phyloP scores from a whole-genome alignment of 2,113 vertebrate genomes.

The Cyphotilapia sp. region DNA sequence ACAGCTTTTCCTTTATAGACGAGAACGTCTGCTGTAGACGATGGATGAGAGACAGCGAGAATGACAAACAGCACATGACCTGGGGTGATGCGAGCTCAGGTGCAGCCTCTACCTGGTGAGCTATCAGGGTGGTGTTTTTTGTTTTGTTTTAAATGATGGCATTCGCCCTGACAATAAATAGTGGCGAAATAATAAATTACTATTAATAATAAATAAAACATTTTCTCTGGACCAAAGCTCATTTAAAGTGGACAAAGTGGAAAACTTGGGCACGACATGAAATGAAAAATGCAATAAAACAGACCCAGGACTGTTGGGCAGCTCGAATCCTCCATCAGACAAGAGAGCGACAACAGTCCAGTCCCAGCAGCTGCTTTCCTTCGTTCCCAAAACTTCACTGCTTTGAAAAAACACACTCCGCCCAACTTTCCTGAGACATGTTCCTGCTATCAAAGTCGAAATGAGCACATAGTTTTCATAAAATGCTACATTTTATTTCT shows the following conservation, averaged over 20 bases:
- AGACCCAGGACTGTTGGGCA: not conserved
- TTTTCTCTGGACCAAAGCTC: not conserved
- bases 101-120: not conserved
- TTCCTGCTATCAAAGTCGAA: not conserved
- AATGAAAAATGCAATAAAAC: not conserved
- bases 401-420: not conserved
- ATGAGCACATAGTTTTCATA: not conserved
- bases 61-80: not conserved
- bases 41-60: not conserved
- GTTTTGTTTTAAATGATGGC: not conserved
- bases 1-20: not conserved
- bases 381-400: accelerated
- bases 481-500: not conserved
- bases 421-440: not conserved
- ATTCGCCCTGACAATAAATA: not conserved
- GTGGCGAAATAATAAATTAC: not conserved
- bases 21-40: not conserved
- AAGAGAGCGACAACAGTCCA: not conserved
- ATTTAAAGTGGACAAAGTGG: not conserved
- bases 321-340: not conserved
- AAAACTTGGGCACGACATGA: not conserved
- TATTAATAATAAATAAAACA: not conserved
- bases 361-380: not conserved
- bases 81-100: not conserved
- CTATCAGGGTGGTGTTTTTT: not conserved